Percentiles rank a stretch among this genome's conserved stretches.
These are phyloP conservation scores for Plemyria rubiginata DNA, from an alignment of 2,888 invertebrate genomes.

Conservation along the genomic window DNA sequence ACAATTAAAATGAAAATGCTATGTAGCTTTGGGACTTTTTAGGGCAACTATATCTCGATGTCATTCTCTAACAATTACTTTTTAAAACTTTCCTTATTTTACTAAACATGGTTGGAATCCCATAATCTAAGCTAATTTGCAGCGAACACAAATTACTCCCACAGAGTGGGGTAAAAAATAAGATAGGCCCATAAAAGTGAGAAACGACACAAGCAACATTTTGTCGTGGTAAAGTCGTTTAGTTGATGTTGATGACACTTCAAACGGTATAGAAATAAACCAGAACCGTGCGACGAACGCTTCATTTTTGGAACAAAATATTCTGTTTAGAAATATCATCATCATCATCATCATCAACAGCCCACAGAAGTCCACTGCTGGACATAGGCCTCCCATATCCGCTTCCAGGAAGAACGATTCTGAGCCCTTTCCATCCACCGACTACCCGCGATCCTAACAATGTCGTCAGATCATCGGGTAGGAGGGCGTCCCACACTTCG, in stretches of 20 bases:
- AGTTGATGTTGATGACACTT: slow-evolving; percentile 61
- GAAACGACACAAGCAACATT: slow-evolving; percentile 53
- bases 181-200: slow-evolving; percentile 47
- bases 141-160: slow-evolving; percentile 37
- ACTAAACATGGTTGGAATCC: slow-evolving; percentile 28
- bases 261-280: slow-evolving; percentile 67
- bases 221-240: slow-evolving; percentile 60
- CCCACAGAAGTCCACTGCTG: too few relatives aligned
- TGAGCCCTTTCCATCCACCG: too few relatives aligned
- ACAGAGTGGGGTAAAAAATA: slow-evolving; percentile 42
- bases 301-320: slow-evolving; percentile 64
- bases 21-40: neutral
- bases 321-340: slow-evolving; percentile 52
- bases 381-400: too few relatives aligned
- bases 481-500: too few relatives aligned
- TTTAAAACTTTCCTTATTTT: neutral
- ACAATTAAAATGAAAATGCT: too few relatives aligned
- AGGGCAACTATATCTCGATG: neutral
- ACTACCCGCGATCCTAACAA: too few relatives aligned
- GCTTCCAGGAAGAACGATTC: too few relatives aligned
- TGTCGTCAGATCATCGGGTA: too few relatives aligned
- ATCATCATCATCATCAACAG: too few relatives aligned
- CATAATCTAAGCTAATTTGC: slow-evolving; percentile 30
- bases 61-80: neutral
- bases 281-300: slow-evolving; percentile 46